phyloP scores from a whole-genome alignment of 2,113 vertebrate genomes.

The Neogale vison region DNA sequence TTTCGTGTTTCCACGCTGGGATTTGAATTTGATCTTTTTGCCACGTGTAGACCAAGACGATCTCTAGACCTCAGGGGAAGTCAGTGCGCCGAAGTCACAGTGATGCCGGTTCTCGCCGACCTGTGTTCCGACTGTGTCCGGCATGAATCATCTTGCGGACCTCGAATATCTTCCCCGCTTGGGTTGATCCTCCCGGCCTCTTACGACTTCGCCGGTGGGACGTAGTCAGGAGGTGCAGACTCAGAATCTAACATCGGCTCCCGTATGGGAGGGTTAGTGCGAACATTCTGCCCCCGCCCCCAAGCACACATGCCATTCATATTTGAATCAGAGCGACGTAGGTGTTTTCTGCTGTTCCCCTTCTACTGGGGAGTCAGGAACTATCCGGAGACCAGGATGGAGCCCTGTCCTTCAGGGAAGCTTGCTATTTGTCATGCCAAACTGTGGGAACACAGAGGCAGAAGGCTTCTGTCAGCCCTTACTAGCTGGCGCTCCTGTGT shows the following conservation, averaged over 20 bases:
- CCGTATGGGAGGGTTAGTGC: fast-evolving
- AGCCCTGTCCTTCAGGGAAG: neutral
- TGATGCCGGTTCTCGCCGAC: fast-evolving
- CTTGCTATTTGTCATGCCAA: fast-evolving
- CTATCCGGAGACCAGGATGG: neutral
- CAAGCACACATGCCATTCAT: fast-evolving
- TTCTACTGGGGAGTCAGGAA: neutral
- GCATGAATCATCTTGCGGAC: neutral
- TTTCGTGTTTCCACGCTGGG: neutral
- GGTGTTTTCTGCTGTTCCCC: too few relatives aligned
- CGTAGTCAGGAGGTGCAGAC: neutral
- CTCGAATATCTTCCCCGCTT: neutral
- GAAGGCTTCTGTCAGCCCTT: neutral
- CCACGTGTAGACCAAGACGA: neutral
- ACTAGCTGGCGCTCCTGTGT: fast-evolving
- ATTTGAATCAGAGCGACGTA: fast-evolving
- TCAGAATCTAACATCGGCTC: neutral
- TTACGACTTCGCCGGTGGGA: neutral
- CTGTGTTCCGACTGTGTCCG: neutral
- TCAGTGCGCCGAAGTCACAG: neutral
- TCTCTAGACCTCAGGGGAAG: neutral
- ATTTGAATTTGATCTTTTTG: neutral
- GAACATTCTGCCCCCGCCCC: neutral
- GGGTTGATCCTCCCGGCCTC: neutral
- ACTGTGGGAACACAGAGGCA: fast-evolving